These are phyloP conservation scores for Cephus pygmeus DNA, from an alignment of 2,888 invertebrate genomes.

Conservation along the genomic window DNA sequence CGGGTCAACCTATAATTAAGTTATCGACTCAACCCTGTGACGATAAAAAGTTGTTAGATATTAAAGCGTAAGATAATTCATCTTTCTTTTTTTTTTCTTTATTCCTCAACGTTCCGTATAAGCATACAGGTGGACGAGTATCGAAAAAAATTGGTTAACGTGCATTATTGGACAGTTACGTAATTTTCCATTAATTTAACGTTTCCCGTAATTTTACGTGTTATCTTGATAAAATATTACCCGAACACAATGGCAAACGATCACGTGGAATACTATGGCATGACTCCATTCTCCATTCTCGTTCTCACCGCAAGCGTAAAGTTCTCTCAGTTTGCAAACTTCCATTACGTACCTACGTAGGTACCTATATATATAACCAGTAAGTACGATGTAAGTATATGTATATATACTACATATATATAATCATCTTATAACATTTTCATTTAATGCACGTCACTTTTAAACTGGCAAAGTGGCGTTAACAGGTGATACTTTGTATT, in stretches of 20 bases:
- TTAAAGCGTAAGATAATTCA: not conserved
- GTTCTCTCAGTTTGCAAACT: not conserved
- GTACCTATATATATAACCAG: not conserved
- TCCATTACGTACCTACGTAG: not conserved
- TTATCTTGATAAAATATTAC: not conserved
- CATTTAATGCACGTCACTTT: not conserved
- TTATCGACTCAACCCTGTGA: not conserved
- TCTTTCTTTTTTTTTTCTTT: not conserved
- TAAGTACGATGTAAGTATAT: not conserved
- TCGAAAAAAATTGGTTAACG: not conserved
- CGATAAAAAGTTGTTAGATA: not conserved
- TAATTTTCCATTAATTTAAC: not conserved
- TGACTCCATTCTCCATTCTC: not conserved
- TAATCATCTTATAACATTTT: not conserved
- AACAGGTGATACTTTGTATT: not conserved
- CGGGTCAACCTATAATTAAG: slow-evolving; percentile 11
- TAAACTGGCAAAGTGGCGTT: not conserved
- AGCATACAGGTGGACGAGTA: not conserved
- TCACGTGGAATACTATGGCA: not conserved
- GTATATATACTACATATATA: not conserved
- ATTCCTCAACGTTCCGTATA: not conserved
- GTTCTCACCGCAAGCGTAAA: not conserved
- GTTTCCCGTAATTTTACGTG: not conserved
- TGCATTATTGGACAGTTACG: not conserved
- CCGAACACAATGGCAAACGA: not conserved